These are phyloP conservation scores for Spondyliosoma cantharus DNA, from an alignment of 2,797 vertebrate genomes.

Conservation along the genomic window DNA sequence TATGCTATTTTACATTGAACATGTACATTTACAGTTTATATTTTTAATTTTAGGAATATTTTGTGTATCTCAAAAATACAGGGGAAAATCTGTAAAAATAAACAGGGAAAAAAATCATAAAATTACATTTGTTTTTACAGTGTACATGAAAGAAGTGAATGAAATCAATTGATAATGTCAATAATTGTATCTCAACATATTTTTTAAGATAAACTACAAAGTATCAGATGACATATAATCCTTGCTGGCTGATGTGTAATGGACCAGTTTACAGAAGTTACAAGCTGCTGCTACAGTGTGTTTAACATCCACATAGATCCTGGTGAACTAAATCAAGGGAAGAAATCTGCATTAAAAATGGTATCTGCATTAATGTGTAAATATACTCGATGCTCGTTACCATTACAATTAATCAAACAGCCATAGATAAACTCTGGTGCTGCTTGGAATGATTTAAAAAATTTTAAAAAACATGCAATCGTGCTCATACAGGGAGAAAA, in stretches of 20 bases:
- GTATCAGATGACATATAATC: neutral
- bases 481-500: slow-evolving; percentile 3
- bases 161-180: neutral
- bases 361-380: slow-evolving; percentile 50
- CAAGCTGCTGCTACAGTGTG: slow-evolving; percentile 1
- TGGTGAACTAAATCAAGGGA: slow-evolving; percentile 27
- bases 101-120: no score
- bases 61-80: no score
- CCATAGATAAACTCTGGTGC: slow-evolving; percentile 21
- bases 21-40: no score
- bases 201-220: slow-evolving; percentile 7
- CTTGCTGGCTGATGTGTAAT: neutral
- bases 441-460: slow-evolving; percentile 22
- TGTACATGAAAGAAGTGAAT: neutral
- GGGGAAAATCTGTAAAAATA: no score
- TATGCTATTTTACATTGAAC: no score
- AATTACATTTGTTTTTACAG: no score
- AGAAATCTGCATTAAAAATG: slow-evolving; percentile 44
- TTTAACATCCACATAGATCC: slow-evolving; percentile 18
- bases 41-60: no score
- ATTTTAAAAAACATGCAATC: slow-evolving; percentile 2
- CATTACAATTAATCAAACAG: slow-evolving; percentile 44
- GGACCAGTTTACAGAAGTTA: neutral
- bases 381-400: slow-evolving; percentile 26
- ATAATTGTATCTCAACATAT: neutral